A percentile compares a stretch with the other conserved stretches of the same genome.
phyloP scores from a whole-genome alignment of 2,888 invertebrate genomes.

The Zelleria hepariella region DNA sequence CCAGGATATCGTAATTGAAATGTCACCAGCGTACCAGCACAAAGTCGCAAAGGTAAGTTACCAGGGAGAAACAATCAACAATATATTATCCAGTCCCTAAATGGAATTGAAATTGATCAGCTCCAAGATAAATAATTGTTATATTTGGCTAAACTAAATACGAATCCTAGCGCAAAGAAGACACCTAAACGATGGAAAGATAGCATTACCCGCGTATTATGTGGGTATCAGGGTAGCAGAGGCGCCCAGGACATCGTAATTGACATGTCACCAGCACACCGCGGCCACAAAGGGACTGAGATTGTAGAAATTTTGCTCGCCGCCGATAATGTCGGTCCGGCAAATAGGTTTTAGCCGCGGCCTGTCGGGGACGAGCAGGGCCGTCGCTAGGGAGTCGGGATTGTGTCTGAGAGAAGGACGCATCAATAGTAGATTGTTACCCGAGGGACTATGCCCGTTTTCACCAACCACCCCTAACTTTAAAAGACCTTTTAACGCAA shows the following conservation, averaged over 20 bases:
- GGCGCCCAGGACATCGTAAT: slow-evolving; percentile 52
- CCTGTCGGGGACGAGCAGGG: slow-evolving; percentile 29
- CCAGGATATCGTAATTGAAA: no score
- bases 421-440: no score
- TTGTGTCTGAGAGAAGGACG: no score
- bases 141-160: background rate
- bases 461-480: no score
- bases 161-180: background rate
- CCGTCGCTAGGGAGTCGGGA: slow-evolving; percentile 31
- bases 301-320: slow-evolving; percentile 62
- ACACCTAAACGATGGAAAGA: background rate
- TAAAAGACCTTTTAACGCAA: no score
- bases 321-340: slow-evolving; percentile 58
- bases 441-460: no score
- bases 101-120: no score
- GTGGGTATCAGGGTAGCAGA: background rate
- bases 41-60: no score
- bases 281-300: slow-evolving; percentile 59
- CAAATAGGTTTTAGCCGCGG: slow-evolving; percentile 40
- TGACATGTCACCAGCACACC: slow-evolving; percentile 64
- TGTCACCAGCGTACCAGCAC: no score
- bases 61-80: no score
- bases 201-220: background rate
- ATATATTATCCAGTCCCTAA: no score
- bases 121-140: no score